A percentile compares a stretch with the other conserved stretches of the same genome.
phyloP scores from a whole-genome alignment of 2,888 invertebrate genomes.

The Escarpia spicata region DNA sequence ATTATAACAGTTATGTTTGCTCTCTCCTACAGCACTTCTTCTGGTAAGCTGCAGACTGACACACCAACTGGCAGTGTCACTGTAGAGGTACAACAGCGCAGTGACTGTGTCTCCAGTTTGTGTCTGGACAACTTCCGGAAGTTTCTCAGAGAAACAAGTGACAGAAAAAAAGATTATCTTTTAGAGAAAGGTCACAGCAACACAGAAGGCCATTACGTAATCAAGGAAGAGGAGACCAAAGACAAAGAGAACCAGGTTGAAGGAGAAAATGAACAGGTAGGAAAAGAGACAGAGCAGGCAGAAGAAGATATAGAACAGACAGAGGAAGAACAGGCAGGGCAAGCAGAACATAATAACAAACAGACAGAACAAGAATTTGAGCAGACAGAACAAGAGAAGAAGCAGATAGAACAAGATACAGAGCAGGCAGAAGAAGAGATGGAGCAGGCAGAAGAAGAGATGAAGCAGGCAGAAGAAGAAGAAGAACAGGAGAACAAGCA shows the following conservation, averaged over 20 bases:
- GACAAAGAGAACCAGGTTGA: background rate
- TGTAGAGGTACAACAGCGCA: background rate
- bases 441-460: background rate
- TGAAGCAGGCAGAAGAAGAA: background rate
- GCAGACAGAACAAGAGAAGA: too few species aligned
- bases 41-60: background rate
- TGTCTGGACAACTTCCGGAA: background rate
- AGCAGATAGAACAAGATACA: background rate
- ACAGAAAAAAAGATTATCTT: background rate
- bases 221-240: background rate
- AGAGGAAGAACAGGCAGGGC: background rate
- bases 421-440: background rate
- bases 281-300: background rate
- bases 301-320: background rate
- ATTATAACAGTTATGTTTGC: background rate
- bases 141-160: background rate
- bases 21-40: background rate
- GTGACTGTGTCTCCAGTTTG: background rate
- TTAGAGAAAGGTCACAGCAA: background rate
- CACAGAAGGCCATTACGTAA: background rate
- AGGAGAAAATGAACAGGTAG: background rate
- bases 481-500: background rate
- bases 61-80: background rate
- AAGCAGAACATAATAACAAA: too few species aligned
- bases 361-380: too few species aligned